Evolutionary conservation across 2,888 invertebrate species (phyloP).

Genomic region (Baronia brevicornis): DNA sequence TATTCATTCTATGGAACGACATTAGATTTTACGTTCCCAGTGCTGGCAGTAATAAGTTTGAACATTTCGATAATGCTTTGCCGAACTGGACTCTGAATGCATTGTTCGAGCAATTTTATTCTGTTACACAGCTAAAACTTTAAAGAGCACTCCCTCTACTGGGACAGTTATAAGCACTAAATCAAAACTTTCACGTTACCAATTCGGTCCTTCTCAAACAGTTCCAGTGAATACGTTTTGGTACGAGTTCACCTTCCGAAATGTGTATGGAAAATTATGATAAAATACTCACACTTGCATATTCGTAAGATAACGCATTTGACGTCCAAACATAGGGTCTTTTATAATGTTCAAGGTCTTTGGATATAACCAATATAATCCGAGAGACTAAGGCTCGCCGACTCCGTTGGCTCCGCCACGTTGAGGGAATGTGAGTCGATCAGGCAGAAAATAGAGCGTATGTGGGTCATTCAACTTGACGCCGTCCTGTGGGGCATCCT

Average conservation of each 20-base stretch:
- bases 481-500: no score
- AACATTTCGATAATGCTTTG: slow-evolving; percentile 40
- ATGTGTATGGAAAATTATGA: slow-evolving; percentile 31
- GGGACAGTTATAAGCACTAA: slow-evolving; percentile 70
- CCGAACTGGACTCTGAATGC: slow-evolving; percentile 49
- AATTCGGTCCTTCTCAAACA: slow-evolving; percentile 46
- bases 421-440: no score
- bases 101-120: slow-evolving; percentile 70
- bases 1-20: slow-evolving; percentile 50
- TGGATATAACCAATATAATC: no score
- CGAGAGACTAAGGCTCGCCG: no score
- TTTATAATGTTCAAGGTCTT: no score
- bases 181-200: slow-evolving; percentile 69
- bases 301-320: not conserved
- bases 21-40: slow-evolving; percentile 49
- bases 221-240: slow-evolving; percentile 54
- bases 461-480: no score
- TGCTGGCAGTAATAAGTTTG: slow-evolving; percentile 47
- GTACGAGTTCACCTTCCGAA: slow-evolving; percentile 39
- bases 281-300: slow-evolving; percentile 2
- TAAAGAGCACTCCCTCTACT: slow-evolving; percentile 59
- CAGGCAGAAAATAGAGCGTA: no score
- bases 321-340: no score
- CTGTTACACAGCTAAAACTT: slow-evolving; percentile 68
- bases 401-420: no score